A percentile compares a stretch with the other conserved stretches of the same genome.
phyloP scores from a whole-genome alignment of 92 coral and sea anemone species.

The Palythoa grandis region DNA sequence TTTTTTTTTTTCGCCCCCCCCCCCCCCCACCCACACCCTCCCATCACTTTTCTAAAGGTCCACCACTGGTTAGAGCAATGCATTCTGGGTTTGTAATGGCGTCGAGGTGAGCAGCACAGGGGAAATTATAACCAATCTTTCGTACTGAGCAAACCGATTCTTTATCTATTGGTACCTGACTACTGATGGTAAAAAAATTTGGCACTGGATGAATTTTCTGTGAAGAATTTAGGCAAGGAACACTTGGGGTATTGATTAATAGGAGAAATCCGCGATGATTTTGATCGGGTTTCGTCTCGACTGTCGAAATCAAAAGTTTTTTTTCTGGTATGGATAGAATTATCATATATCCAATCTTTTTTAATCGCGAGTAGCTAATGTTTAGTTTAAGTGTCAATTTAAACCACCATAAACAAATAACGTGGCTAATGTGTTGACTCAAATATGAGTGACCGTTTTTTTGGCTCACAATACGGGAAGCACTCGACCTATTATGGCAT shows the following conservation, averaged over 20 bases:
- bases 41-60: too few species aligned
- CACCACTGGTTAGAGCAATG: neutral
- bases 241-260: neutral
- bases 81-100: conserved; percentile 70
- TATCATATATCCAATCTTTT: conserved; percentile 21
- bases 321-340: conserved; percentile 19
- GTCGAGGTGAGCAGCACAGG: conserved; percentile 40
- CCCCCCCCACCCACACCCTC: too few species aligned
- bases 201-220: neutral
- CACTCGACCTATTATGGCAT: conserved; percentile 77
- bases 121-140: neutral
- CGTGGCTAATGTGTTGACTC: conserved; percentile 22
- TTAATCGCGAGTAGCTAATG: conserved; percentile 10
- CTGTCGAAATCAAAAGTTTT: neutral
- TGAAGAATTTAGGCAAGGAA: neutral
- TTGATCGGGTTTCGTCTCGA: conserved; percentile 20
- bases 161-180: neutral
- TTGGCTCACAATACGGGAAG: conserved; percentile 57
- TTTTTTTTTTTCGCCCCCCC: too few species aligned
- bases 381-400: neutral
- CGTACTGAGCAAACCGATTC: conserved; percentile 1
- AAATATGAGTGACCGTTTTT: conserved; percentile 64
- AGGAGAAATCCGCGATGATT: conserved; percentile 30
- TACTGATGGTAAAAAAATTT: neutral
- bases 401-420: neutral